These are phyloP conservation scores for Myotis daubentonii DNA, from an alignment of 2,797 vertebrate species.

Conservation along the genomic window DNA sequence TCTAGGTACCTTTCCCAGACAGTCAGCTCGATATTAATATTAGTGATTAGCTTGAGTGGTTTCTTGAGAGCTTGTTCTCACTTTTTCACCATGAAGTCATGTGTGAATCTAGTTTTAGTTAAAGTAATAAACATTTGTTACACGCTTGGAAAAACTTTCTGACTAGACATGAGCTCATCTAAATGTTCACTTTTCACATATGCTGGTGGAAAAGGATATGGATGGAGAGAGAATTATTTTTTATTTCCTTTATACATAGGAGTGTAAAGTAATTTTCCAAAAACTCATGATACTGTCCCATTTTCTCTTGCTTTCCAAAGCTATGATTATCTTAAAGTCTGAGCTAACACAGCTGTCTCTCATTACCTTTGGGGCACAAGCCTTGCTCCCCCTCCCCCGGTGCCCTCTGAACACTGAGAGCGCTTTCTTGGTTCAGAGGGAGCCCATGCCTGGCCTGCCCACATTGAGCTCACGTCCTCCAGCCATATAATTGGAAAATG, in stretches of 20 bases:
- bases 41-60: slow-evolving; percentile 78
- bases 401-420: slow-evolving; percentile 19
- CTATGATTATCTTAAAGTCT: slow-evolving; percentile 77
- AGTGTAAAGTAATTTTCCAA: slow-evolving; percentile 82
- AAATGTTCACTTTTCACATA: slow-evolving; percentile 78
- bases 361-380: slow-evolving; percentile 64
- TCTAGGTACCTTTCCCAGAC: slow-evolving; percentile 34
- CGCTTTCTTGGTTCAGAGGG: slow-evolving; percentile 54
- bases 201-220: slow-evolving; percentile 76
- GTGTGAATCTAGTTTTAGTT: slow-evolving; percentile 79
- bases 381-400: not conserved
- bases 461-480: slow-evolving; percentile 53
- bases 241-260: slow-evolving; percentile 77
- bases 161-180: slow-evolving; percentile 83
- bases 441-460: slow-evolving; percentile 36
- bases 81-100: slow-evolving; percentile 81
- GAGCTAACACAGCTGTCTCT: slow-evolving; percentile 79
- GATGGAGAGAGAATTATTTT: slow-evolving; percentile 70
- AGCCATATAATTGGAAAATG: slow-evolving; percentile 69
- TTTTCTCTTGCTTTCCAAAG: slow-evolving; percentile 78
- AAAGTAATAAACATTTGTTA: slow-evolving; percentile 83
- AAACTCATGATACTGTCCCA: slow-evolving; percentile 74
- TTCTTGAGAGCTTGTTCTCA: slow-evolving; percentile 78
- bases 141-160: slow-evolving; percentile 80
- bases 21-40: slow-evolving; percentile 72